Evolutionary conservation across 2,113 vertebrate genomes (phyloP), one percentile per base, ranked within the genome.

Genomic region (Cnemophilus loriae): DNA sequence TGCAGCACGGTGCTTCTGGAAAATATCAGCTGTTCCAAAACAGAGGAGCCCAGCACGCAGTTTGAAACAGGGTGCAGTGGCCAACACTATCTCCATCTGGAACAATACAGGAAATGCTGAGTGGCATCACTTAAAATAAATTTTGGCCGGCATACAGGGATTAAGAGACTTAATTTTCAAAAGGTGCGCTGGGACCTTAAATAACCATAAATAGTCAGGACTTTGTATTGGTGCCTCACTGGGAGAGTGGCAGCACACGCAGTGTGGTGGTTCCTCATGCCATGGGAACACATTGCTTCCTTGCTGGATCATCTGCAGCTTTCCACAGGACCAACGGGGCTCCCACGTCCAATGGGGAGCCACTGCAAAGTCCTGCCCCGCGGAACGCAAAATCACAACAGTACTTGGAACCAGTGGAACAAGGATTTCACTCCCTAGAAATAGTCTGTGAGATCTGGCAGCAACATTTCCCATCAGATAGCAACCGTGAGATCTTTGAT

Each of bases 181-280:
- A 96, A 96, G 95, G 83, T 96, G 90, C 0, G 0, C 68, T 84
- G 64, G 44, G 76, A 87, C 57, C 37, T 90, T 68, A 74, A 95
- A 78, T 68, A 87, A 87, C 93, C 96, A 90, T 96, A 96, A 95
- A 96, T 94, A 88, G 96, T 64, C 90, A 90, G 56, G 79, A 90
- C 22, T 84, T 57, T 73, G 52, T 44, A 37, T 74, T 70, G 82
- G 27, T 93, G 64, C 41, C 76, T 75, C 44, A 24, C 16, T 71
- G 90, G 79, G 68, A 88, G 59, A 60, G 87, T 22, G 46, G 85
- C 88, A 94, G 90, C 64, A 47, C 55, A 53, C 0, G 0, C 35
- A 35, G 57, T 7, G 50, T 1, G 15, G 73, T 50, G 80, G 81
- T 47, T 92, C 79, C 75, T 75, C 80, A 56, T 19, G 57, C 37